These are phyloP conservation scores for Characodon lateralis DNA, from an alignment of 2,797 vertebrate species.

Conservation along the genomic window DNA sequence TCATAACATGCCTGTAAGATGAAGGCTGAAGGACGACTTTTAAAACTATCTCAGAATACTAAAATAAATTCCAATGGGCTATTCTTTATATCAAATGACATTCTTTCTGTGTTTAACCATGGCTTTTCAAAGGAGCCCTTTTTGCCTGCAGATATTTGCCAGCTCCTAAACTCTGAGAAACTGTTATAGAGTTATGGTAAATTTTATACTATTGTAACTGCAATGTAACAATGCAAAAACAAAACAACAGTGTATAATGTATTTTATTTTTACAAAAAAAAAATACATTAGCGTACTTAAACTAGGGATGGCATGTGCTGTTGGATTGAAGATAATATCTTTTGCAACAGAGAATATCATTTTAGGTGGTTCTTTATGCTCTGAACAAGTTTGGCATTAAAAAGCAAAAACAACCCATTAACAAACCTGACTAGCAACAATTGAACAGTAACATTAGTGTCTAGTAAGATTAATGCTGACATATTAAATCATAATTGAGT, in stretches of 20 bases:
- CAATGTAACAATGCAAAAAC: background rate
- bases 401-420: background rate
- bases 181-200: background rate
- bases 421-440: background rate
- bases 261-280: background rate
- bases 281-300: background rate
- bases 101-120: slow-evolving; percentile 39
- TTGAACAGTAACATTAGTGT: no score
- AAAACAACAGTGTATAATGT: background rate
- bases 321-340: background rate
- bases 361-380: background rate
- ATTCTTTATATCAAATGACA: slow-evolving; percentile 46
- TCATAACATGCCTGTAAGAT: slow-evolving; percentile 56
- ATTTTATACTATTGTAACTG: background rate
- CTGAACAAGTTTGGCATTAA: background rate
- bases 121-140: slow-evolving; percentile 10
- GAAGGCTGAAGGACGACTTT: slow-evolving; percentile 57
- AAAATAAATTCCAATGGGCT: slow-evolving; percentile 45
- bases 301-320: background rate
- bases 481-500: background rate
- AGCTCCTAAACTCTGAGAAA: background rate
- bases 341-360: background rate
- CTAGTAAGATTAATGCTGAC: background rate
- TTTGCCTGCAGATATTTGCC: background rate
- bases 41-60: slow-evolving; percentile 50